Conservation (phyloP, 1,140 invertebrate genomes). For the Wasmannia auropunctata region DNA sequence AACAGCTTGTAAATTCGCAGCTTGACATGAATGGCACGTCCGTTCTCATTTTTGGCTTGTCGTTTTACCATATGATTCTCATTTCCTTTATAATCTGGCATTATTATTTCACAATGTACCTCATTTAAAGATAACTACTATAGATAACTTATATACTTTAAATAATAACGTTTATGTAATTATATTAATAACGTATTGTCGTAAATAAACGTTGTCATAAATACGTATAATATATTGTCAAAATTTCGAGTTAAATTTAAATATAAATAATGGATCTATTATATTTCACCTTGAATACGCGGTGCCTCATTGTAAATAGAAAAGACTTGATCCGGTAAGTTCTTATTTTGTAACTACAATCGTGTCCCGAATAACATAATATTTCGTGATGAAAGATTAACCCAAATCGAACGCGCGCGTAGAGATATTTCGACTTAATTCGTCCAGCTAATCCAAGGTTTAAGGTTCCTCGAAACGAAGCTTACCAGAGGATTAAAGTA, state of each 20-base stretch:
- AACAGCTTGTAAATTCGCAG: conserved; percentile 52
- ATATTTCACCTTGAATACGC: neutral
- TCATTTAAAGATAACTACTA: no score
- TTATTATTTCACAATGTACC: neutral
- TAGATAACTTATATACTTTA: no score
- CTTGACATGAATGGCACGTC: conserved; percentile 38
- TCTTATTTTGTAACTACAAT: neutral
- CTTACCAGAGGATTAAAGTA: conserved; percentile 63
- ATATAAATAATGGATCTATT: neutral
- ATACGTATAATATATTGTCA: neutral
- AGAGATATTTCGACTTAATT: conserved; percentile 67
- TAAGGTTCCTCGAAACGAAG: conserved; percentile 65
- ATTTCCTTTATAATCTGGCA: neutral
- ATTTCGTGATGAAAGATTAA: conserved; percentile 49
- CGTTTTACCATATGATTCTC: conserved; percentile 14
- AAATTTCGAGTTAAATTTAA: neutral
- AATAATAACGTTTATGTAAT: no score
- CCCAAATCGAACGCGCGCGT: conserved; percentile 33
- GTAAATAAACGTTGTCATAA: no score
- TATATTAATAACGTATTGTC: no score
- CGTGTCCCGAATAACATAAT: neutral
- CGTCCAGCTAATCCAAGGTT: conserved; percentile 59
- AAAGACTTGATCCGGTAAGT: neutral
- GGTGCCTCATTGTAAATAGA: neutral
- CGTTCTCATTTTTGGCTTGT: neutral